These are phyloP conservation scores for Oryzias melastigma DNA, from an alignment of 2,113 vertebrate genomes.

Conservation along the genomic window DNA sequence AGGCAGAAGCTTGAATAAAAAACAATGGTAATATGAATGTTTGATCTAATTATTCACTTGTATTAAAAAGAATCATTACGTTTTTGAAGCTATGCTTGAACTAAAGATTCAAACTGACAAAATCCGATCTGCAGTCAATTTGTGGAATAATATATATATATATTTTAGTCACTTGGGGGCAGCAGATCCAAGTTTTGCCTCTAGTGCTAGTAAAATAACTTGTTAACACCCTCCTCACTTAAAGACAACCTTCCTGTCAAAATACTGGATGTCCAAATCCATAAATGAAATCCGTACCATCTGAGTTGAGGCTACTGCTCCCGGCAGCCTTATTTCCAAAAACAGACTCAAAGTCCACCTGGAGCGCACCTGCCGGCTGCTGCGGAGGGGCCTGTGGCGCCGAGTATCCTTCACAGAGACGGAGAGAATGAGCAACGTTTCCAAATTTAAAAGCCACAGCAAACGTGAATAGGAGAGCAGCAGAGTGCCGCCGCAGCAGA, in stretches of 20 bases:
- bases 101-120: too few relatives aligned
- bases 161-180: neutral
- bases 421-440: conserved; percentile 19
- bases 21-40: too few relatives aligned
- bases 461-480: neutral
- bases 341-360: conserved; percentile 98
- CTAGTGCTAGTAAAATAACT: neutral
- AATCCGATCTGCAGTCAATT: too few relatives aligned
- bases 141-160: neutral
- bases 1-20: too few relatives aligned
- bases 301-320: conserved; percentile 83
- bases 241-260: neutral
- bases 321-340: conserved; percentile 90
- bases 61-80: too few relatives aligned
- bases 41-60: too few relatives aligned
- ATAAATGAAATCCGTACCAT: conserved; percentile 80
- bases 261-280: neutral
- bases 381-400: conserved; percentile 86
- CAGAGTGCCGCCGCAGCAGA: conserved; percentile 1
- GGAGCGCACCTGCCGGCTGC: conserved; percentile 87
- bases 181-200: neutral
- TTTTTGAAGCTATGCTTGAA: too few relatives aligned
- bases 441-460: neutral
- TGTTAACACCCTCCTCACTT: neutral
- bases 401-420: conserved; percentile 82